Percentiles rank a stretch among this genome's conserved stretches.
Evolutionary conservation across 2,888 invertebrate genomes (phyloP).

Genomic region (Amphiduros pacificus): DNA sequence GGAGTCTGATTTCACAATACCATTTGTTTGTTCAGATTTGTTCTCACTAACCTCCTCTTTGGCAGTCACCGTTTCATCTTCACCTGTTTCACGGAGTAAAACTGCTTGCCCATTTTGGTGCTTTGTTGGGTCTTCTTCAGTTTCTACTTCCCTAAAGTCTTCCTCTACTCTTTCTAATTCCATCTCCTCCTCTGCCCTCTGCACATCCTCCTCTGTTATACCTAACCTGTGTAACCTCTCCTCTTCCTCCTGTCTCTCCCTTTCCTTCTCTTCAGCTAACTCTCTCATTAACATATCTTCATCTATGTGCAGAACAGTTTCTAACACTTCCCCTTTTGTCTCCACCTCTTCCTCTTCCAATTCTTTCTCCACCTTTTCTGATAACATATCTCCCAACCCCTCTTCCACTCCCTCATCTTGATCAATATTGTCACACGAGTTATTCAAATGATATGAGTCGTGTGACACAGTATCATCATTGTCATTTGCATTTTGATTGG

Average conservation of each 20-base stretch:
- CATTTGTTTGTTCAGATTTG: too few species aligned
- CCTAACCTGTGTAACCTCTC: neutral
- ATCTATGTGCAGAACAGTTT: conserved; percentile 16
- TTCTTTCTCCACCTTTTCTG: conserved; percentile 35
- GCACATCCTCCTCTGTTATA: neutral
- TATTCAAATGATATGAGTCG: conserved; percentile 37
- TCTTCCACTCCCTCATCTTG: neutral
- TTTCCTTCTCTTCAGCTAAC: conserved; percentile 3
- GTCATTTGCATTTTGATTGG: conserved; percentile 58
- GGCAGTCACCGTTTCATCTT: too few species aligned
- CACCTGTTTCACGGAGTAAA: too few species aligned
- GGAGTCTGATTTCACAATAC: too few species aligned
- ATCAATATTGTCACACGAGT: conserved; percentile 16
- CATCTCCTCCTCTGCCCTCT: neutral
- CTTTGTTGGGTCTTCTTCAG: conserved; percentile 10
- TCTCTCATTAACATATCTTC: conserved; percentile 14
- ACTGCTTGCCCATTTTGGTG: too few species aligned
- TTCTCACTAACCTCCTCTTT: too few species aligned
- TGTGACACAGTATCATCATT: conserved; percentile 44
- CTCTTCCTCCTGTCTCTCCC: conserved; percentile 6
- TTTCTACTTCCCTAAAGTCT: conserved; percentile 12
- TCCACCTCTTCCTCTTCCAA: conserved; percentile 24
- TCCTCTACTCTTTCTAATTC: conserved; percentile 18
- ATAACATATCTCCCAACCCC: conserved; percentile 6
- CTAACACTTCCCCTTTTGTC: conserved; percentile 18